phyloP scores from a whole-genome alignment of 2,888 invertebrate species.

The Xestoiulus laeticollis region DNA sequence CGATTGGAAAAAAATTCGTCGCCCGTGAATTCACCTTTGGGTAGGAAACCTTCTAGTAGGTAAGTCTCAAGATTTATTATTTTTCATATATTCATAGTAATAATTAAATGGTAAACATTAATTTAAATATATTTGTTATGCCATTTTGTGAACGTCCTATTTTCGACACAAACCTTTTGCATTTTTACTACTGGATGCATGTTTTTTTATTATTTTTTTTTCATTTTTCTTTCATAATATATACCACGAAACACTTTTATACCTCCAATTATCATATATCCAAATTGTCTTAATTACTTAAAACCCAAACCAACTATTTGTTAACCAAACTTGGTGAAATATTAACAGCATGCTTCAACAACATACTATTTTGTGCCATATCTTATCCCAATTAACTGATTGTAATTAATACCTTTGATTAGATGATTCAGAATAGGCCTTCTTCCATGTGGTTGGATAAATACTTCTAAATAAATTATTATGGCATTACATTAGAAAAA shows the following conservation, averaged over 20 bases:
- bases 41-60: slow-evolving; percentile 50
- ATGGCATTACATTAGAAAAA: too few species aligned
- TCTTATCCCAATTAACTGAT: too few species aligned
- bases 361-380: too few species aligned
- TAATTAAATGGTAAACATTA: background rate
- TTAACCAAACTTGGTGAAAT: background rate
- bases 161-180: slow-evolving; percentile 45
- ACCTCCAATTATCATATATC: slow-evolving; percentile 22
- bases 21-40: slow-evolving; percentile 52
- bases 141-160: slow-evolving; percentile 45
- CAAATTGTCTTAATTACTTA: too few species aligned
- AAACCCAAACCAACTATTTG: too few species aligned
- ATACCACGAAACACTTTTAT: slow-evolving; percentile 47
- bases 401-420: too few species aligned
- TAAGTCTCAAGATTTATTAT: slow-evolving; percentile 20
- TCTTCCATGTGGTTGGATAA: too few species aligned
- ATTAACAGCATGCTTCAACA: too few species aligned
- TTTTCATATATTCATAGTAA: background rate
- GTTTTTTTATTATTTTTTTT: slow-evolving; percentile 4
- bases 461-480: too few species aligned
- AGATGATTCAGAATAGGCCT: too few species aligned
- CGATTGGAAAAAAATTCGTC: slow-evolving; percentile 50
- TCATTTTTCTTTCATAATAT: background rate
- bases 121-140: slow-evolving; percentile 29
- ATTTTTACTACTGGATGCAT: slow-evolving; percentile 45